Base-by-base conservation (phyloP, 1,140 invertebrate genomes). In the Hylaeus volcanicus region DNA sequence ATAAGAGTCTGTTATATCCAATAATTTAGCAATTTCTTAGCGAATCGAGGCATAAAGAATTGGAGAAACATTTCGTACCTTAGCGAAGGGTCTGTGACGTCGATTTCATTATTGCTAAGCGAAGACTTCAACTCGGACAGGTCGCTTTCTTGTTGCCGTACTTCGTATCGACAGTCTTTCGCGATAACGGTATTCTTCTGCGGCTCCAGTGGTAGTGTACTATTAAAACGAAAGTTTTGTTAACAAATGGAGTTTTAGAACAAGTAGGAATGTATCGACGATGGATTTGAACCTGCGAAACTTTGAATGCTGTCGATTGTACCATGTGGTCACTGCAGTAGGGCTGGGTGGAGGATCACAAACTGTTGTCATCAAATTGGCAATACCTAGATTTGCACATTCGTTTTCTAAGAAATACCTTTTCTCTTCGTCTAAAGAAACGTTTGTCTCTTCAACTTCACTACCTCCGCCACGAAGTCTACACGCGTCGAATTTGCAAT, bases 381-480 rank as follows among this genome's bases (percentile, higher is more conserved):
- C 61, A 51, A n/a, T 41, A 56, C 71, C 51, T 48, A 79, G 15
- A 79, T 79, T 74, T 26, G 61, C 53, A 5, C 41, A 66, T 15
- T 79, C 77, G 53, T 79, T 79, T 48, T 73, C 53, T 26, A 79
- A 56, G 26, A 63, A 78, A 51, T 69, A 53, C 9, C 56, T 70
- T 76, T 63, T 69, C 14, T 56, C 56, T 8, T 81, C 51, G 3
- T 74, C 37, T 15, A 75, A 14, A 26, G 12, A 81, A 61, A 51
- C 5, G 9, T 78, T 74, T 53, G 83, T 72, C 58, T 82, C 80
- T 61, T 65, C 80, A 0, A 2, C 56, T 63, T 79, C 70, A 26
- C 79, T 79, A 75, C 83, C 83, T 64, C 83, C 88, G 45, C 81
- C 88, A 15, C 84, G 83, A 14, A 88, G 72, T 80, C 88, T 75